A percentile compares a stretch with the other conserved stretches of the same genome.
Evolutionary conservation across 2,797 vertebrate genomes (phyloP).

Genomic region (Urophycis tenuis): DNA sequence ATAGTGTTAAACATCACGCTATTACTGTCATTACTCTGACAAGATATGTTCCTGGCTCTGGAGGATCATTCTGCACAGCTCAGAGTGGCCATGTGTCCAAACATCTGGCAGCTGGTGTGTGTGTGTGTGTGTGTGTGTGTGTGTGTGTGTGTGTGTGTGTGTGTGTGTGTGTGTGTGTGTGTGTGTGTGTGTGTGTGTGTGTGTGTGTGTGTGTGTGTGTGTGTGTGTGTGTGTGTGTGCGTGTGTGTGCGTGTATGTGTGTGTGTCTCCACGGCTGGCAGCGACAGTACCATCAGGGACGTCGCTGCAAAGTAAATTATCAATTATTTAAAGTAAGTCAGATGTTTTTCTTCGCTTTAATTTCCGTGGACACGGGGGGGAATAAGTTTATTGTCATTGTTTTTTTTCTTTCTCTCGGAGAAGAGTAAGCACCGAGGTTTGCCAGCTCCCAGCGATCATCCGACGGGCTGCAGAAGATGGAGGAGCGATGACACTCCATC

Average conservation of each 20-base stretch:
- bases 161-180: conserved; percentile 38
- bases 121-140: conserved; percentile 38
- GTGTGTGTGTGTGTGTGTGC: conserved; percentile 37
- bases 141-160: conserved; percentile 37
- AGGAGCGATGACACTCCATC: background rate
- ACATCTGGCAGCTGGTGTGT: conserved; percentile 60
- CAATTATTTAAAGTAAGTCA: conserved; percentile 59
- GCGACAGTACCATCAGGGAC: conserved; percentile 43
- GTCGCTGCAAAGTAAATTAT: conserved; percentile 42
- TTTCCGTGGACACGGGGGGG: conserved; percentile 47
- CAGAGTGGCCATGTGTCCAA: conserved; percentile 55
- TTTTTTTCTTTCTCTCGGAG: conserved; percentile 4
- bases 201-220: conserved; percentile 37
- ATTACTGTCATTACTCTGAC: conserved; percentile 25
- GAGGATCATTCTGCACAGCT: conserved; percentile 53
- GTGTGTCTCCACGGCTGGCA: conserved; percentile 51
- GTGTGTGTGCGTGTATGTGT: conserved; percentile 39
- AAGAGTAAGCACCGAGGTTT: background rate
- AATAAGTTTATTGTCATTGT: conserved; percentile 39
- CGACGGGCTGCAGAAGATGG: background rate
- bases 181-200: conserved; percentile 37
- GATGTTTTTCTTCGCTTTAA: conserved; percentile 57
- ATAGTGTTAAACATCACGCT: conserved; percentile 22
- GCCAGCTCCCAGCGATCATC: background rate
- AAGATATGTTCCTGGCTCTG: conserved; percentile 29